phyloP scores from a whole-genome alignment of 1,140 invertebrate species.

The Tetramorium parvispinum region DNA sequence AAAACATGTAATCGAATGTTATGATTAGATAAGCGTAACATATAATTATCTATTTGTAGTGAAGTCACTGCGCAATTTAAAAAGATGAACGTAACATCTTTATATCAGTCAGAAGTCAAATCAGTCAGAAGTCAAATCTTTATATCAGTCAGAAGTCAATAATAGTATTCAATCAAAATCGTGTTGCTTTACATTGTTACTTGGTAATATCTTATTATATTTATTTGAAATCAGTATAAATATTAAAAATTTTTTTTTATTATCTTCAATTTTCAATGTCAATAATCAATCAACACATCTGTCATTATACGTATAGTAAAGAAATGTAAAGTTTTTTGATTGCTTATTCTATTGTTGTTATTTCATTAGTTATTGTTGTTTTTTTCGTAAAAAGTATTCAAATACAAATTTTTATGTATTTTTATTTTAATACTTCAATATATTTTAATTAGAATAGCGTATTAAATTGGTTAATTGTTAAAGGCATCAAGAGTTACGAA shows the following conservation, averaged over 20 bases:
- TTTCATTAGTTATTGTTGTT: neutral
- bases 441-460: no score
- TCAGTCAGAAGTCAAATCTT: neutral
- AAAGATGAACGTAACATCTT: neutral
- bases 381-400: no score
- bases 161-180: neutral
- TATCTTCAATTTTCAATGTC: neutral
- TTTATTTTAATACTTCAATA: no score
- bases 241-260: neutral
- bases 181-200: neutral
- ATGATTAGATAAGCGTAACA: neutral
- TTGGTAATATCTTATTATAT: neutral
- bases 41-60: neutral
- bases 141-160: neutral
- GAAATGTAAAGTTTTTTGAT: neutral
- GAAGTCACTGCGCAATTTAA: neutral
- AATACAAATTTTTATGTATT: no score
- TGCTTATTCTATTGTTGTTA: neutral
- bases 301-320: no score
- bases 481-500: neutral
- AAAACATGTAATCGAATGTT: neutral
- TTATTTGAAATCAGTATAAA: neutral
- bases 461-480: no score
- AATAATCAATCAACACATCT: neutral
- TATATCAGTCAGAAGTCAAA: neutral